Evolutionary conservation across 30 jellyfish, hydroid and myxozoan genomes (phyloP), one percentile per base, ranked within the genome.

Genomic region (Aurelia sp.): DNA sequence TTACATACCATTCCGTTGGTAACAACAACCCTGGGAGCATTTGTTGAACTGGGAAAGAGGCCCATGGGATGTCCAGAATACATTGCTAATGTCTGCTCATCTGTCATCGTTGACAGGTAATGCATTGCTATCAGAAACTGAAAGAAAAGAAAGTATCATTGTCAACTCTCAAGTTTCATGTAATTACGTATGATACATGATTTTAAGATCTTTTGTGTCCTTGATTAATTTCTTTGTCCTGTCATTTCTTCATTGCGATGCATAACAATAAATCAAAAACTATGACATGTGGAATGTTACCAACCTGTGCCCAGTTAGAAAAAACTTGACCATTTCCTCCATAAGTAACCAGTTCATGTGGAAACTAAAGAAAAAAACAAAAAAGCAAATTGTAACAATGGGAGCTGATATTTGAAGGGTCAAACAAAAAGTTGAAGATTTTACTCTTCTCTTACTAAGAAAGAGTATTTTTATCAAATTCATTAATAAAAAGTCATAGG

Each of bases 271-370:
- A 3, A 59, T 22, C 15, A 18, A 13, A 20, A 15, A 6, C 51
- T 60, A 10, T 0, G 55, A 18, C 17, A 77, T 30, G 13, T 55
- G 27, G 17, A 13, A 64, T 64, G 20, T 64, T 33, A 59, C 84
- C 35, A 63, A 93, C 98, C 96, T 93, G 98, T 6, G 98, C 98
- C 98, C 98, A 93, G 84, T 93, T 93, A 16, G 98, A 93, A 33
- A 93, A 93, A 8, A 93, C 97, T 63, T 93, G 98, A 0, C 98
- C 98, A 93, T 93, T 93, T 50, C 98, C 98, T 27, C 98, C 98
- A 72, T 93, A 93, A 3, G 98, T 93, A 21, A 93, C 96, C 40
- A 93, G 90, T 66, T 93, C 98, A 93, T 93, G 97, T 27, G 98
- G 98, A 77, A 93, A 93, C 98, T 93, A 83, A 20, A 63, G 55